Evolutionary conservation across 53 echinoderm and acorn worm genomes (phyloP).

Genomic region (Arbacia lixula): DNA sequence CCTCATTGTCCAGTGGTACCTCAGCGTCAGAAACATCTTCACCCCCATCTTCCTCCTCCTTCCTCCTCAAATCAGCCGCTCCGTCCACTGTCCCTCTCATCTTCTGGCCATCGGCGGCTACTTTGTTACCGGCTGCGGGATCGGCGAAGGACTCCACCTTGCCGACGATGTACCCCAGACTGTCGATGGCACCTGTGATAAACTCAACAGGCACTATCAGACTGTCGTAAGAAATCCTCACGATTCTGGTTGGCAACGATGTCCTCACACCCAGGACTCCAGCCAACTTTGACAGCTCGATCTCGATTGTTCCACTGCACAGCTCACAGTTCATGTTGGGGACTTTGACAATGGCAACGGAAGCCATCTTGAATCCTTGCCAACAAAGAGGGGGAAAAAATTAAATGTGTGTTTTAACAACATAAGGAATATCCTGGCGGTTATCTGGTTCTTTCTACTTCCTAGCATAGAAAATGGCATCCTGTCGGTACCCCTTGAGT

Average conservation of each 20-base stretch:
- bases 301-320: conserved; percentile 42
- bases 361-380: conserved; percentile 22
- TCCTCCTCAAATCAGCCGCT: neutral
- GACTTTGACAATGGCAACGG: conserved; percentile 32
- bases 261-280: conserved; percentile 10
- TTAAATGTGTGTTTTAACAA: no score
- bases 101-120: no score
- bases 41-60: neutral
- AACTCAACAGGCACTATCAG: neutral
- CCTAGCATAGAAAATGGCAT: no score
- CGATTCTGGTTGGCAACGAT: conserved; percentile 14
- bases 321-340: conserved; percentile 60
- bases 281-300: conserved; percentile 30
- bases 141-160: conserved; percentile 27
- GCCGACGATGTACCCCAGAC: conserved; percentile 25
- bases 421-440: no score
- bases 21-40: neutral
- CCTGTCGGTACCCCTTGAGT: no score
- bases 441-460: no score
- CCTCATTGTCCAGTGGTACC: neutral
- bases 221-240: conserved; percentile 16
- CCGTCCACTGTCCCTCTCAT: no score
- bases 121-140: neutral
- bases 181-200: conserved; percentile 8
- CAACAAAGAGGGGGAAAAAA: neutral